A percentile compares a stretch with the other conserved stretches of the same genome.
These are phyloP conservation scores for Melanargia galathea DNA, from an alignment of 2,888 invertebrate genomes.

Conservation along the genomic window DNA sequence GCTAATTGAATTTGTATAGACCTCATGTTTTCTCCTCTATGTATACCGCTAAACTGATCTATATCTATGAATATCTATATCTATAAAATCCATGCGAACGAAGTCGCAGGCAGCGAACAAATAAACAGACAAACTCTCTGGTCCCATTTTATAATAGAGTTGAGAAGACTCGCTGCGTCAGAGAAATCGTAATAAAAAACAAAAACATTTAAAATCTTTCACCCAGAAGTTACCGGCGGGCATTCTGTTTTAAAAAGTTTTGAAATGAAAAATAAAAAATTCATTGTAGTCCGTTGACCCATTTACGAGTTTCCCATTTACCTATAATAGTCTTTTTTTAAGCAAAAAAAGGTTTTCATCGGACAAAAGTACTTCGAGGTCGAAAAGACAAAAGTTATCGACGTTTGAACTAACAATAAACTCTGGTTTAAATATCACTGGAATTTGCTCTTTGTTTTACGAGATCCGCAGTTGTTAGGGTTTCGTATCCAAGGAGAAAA, in stretches of 20 bases:
- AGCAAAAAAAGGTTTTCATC: conserved; percentile 26
- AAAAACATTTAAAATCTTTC: conserved; percentile 4
- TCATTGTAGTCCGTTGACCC: conserved; percentile 35
- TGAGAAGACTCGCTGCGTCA: no score
- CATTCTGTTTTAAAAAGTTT: conserved; percentile 11
- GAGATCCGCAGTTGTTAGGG: background rate
- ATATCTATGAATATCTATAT: no score
- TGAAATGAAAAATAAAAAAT: conserved; percentile 31
- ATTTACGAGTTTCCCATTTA: conserved; percentile 32
- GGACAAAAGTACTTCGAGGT: conserved; percentile 25
- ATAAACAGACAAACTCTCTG: no score
- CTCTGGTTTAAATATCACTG: background rate
- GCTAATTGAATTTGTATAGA: no score
- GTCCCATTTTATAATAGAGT: no score
- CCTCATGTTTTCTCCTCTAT: no score
- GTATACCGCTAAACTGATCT: no score
- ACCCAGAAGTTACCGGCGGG: conserved; percentile 3
- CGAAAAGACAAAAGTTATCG: conserved; percentile 31
- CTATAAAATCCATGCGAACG: no score
- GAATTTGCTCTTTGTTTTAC: conserved; percentile 12
- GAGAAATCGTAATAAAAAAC: no score
- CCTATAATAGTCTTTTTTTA: conserved; percentile 26
- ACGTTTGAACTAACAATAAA: conserved; percentile 29
- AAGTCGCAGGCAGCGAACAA: no score
- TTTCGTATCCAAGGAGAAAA: no score